Conservation (phyloP, 2,797 vertebrate species). For the Sebastes steindachneri region DNA sequence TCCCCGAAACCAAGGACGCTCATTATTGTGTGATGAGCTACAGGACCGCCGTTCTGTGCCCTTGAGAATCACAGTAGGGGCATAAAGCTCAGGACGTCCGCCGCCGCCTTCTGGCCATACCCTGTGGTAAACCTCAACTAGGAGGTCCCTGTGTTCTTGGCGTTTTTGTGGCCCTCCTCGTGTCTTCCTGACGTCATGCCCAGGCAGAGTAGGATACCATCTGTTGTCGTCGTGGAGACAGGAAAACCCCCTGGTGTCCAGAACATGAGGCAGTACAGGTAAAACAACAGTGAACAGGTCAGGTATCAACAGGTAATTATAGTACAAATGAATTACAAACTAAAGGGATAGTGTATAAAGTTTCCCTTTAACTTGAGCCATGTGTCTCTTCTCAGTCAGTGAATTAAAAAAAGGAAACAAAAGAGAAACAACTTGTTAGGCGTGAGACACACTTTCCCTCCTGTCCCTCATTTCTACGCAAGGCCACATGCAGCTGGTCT, state of each 20-base stretch:
- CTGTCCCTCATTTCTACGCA: conserved; percentile 60
- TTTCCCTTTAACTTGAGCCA: not conserved
- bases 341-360: not conserved
- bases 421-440: not conserved
- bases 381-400: not conserved
- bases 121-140: conserved; percentile 40
- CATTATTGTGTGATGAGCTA: conserved; percentile 12
- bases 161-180: conserved; percentile 37
- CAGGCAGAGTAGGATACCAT: conserved; percentile 53
- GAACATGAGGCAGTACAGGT: conserved; percentile 25
- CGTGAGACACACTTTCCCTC: conserved; percentile 2
- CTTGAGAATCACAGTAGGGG: conserved; percentile 10
- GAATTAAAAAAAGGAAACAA: not conserved
- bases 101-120: not conserved
- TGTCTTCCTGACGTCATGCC: conserved; percentile 61
- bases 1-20: conserved; percentile 15
- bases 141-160: conserved; percentile 48
- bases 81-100: conserved; percentile 6
- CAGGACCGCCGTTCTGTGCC: not conserved
- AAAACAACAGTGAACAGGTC: not conserved
- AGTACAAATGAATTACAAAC: not conserved
- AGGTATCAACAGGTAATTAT: conserved; percentile 28
- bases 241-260: conserved; percentile 34
- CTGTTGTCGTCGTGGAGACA: conserved; percentile 43
- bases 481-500: conserved; percentile 34